Evolutionary conservation across 2,888 invertebrate species (phyloP).

Genomic region (Stegophylla sp.): DNA sequence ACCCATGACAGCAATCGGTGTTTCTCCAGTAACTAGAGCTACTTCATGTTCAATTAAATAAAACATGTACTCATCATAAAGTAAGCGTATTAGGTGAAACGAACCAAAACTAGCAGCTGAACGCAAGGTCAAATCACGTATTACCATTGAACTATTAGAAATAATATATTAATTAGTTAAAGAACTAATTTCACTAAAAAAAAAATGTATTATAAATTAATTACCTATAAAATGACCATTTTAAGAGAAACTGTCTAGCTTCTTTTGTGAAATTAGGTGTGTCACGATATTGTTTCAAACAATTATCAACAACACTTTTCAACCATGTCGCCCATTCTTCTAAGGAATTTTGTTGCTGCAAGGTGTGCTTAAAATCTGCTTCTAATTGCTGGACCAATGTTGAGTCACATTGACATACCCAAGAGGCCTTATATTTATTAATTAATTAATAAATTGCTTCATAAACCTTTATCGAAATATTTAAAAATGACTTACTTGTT

Average conservation of each 20-base stretch:
- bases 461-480: background rate
- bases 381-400: slow-evolving; percentile 84
- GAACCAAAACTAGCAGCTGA: slow-evolving; percentile 99
- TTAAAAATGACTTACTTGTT: slow-evolving; percentile 69
- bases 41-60: slow-evolving; percentile 97
- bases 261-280: slow-evolving; percentile 83
- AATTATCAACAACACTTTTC: slow-evolving; percentile 88
- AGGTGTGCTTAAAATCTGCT: slow-evolving; percentile 86
- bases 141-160: slow-evolving; percentile 86
- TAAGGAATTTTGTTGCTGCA: slow-evolving; percentile 89
- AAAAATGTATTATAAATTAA: background rate
- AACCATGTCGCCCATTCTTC: slow-evolving; percentile 99
- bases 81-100: slow-evolving; percentile 94
- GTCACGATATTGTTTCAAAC: slow-evolving; percentile 86
- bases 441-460: background rate
- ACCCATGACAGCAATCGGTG: slow-evolving; percentile 93
- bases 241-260: slow-evolving; percentile 90
- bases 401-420: slow-evolving; percentile 96
- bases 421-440: slow-evolving; percentile 76
- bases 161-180: background rate
- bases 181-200: too few species aligned
- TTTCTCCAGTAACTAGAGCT: slow-evolving; percentile 85
- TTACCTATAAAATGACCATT: slow-evolving; percentile 97
- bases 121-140: slow-evolving; percentile 91
- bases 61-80: slow-evolving; percentile 99